Evolutionary conservation across 2,113 vertebrate genomes (phyloP).

Genomic region (Oreochromis tanganicae): DNA sequence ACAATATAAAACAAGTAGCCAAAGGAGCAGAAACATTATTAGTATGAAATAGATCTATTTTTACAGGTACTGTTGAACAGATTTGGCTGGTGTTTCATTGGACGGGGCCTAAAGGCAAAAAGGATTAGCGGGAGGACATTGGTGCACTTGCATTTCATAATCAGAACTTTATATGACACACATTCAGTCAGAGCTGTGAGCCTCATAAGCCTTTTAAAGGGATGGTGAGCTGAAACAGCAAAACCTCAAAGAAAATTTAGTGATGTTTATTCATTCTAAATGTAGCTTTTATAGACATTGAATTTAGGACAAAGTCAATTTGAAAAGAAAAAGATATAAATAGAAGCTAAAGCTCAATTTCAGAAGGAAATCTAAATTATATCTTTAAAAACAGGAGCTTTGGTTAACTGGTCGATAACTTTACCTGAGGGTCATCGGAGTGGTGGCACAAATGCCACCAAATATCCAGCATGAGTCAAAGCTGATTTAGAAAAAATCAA

Average conservation of each 20-base stretch:
- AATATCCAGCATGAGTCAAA: neutral
- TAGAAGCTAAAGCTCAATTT: neutral
- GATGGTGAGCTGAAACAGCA: constrained; percentile 7
- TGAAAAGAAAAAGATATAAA: neutral
- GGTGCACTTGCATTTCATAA: constrained; percentile 42
- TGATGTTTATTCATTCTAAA: neutral
- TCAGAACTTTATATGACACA: constrained; percentile 26
- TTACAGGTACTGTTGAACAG: constrained; percentile 56
- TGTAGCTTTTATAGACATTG: neutral
- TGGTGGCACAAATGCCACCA: neutral
- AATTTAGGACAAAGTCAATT: neutral
- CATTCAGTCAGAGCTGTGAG: constrained; percentile 1
- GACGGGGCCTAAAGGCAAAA: constrained; percentile 15
- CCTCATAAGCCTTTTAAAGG: constrained; percentile 54
- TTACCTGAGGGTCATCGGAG: constrained; percentile 38
- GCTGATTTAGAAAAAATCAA: neutral
- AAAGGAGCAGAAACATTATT: constrained; percentile 1
- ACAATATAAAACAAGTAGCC: constrained; percentile 20
- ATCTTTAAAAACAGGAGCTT: neutral
- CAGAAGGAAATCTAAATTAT: neutral
- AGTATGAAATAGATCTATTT: constrained; percentile 21
- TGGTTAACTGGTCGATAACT: neutral
- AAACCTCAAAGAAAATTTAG: neutral
- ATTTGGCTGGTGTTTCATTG: constrained; percentile 44
- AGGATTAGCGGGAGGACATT: constrained; percentile 30